Evolutionary conservation across 2,888 invertebrate genomes (phyloP), one percentile per base, ranked within the genome.

Genomic region (Stomorhina lunata): DNA sequence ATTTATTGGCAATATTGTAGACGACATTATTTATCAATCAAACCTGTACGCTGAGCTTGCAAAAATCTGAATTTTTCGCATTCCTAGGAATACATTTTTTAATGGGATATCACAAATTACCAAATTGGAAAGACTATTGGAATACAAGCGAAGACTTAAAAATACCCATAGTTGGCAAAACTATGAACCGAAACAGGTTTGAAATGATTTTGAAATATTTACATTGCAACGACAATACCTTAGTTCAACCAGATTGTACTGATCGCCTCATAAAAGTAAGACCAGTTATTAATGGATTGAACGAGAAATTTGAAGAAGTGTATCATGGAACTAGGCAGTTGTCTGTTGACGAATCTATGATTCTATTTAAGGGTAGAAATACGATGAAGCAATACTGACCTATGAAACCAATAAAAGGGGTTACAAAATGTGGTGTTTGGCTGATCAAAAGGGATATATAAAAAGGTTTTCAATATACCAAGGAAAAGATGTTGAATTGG

Each of bases 111-210:
- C 65, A 63, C 15, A 66, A 68, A 63, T 20, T 72, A 20, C 73
- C 55, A 27, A 78, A 48, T 65, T 82, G 75, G 53, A 78, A 65
- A 43, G 75, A 79, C 37, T 79, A 71, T 57, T 73, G 53, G 82
- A 66, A 32, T 29, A 48, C 61, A 32, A 68, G 50, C 40, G 25
- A 57, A 34, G 53, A 65, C 45, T 66, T 73, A n/a, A n/a, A n/a
- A n/a, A n/a, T n/a, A n/a, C n/a, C n/a, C n/a, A 55, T 76, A 17
- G 65, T 80, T n/a, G 27, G 57, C n/a, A 66, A 65, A 40, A 69
- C 75, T 25, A 82, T 71, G 43, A 76, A 71, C 27, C 37, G 72
- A 2, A 53, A 78, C 75, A 75, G 69, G 48, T 75, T 79, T 65
- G 65, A 79, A 22, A 55, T 34, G 32, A 82, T 82, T 17, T 53